These are phyloP conservation scores for Phalanger gymnotis DNA, from an alignment of 2,797 vertebrate species.

Conservation along the genomic window DNA sequence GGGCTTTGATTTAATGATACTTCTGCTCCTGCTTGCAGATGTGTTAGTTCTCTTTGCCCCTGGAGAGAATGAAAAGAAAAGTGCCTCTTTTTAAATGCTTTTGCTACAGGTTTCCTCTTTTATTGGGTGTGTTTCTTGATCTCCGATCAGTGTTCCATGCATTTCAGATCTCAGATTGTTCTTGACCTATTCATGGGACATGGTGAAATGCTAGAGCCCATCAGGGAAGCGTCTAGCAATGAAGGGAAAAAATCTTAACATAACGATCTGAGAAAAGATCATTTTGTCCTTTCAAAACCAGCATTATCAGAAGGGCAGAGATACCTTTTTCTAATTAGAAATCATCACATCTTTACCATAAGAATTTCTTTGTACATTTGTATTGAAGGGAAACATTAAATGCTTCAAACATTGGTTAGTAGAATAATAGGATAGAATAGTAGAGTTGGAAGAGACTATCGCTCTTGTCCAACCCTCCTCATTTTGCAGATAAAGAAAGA, in stretches of 20 bases:
- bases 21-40: conserved; percentile 4
- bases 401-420: neutral
- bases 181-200: neutral
- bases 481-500: neutral
- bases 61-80: neutral
- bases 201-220: neutral
- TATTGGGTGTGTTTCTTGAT: neutral
- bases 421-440: neutral
- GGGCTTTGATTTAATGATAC: conserved; percentile 22
- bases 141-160: neutral
- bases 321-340: neutral
- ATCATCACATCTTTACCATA: neutral
- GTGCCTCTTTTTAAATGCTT: neutral
- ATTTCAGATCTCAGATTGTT: neutral
- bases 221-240: neutral
- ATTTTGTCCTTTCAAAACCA: neutral
- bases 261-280: neutral
- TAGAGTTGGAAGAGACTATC: neutral
- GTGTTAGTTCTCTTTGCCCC: conserved; percentile 9
- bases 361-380: neutral
- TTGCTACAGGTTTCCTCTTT: neutral
- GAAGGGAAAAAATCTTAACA: neutral
- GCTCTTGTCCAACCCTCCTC: neutral
- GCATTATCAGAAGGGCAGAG: neutral
- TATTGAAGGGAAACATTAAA: neutral